Conservation (phyloP, 2,113 vertebrate species). For the Hyaena hyaena region DNA sequence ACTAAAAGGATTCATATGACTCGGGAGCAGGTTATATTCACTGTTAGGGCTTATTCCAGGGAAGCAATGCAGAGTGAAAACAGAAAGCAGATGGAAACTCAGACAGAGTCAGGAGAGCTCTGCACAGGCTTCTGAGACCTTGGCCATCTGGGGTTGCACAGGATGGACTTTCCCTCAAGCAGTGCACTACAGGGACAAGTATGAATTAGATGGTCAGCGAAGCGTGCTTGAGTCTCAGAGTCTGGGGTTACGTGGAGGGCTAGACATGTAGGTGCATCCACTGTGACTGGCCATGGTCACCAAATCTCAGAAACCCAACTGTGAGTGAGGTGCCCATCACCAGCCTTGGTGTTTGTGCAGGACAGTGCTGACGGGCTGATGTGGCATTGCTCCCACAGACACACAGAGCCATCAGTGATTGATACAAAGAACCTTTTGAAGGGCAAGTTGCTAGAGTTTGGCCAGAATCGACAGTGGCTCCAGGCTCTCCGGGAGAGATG, state of each 20-base stretch:
- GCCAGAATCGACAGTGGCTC: background rate
- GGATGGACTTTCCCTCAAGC: background rate
- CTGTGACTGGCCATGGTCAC: too few species aligned
- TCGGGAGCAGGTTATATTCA: background rate
- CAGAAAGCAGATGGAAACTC: fast-evolving
- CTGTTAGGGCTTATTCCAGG: background rate
- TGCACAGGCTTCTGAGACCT: background rate
- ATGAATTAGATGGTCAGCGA: background rate
- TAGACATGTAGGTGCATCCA: background rate
- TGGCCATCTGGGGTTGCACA: background rate
- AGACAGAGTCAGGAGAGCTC: too few species aligned
- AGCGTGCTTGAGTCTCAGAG: background rate
- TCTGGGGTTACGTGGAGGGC: background rate
- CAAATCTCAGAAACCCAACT: too few species aligned
- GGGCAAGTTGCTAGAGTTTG: background rate
- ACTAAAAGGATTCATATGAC: background rate
- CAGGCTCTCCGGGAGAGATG: background rate
- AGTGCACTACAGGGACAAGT: fast-evolving
- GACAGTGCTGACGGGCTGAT: too few species aligned
- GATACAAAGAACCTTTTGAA: background rate
- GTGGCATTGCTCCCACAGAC: fast-evolving
- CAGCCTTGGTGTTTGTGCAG: background rate
- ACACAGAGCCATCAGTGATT: background rate
- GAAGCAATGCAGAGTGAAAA: too few species aligned
- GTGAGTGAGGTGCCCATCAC: background rate